Evolutionary conservation across 2,888 invertebrate species (phyloP).

Genomic region (Barypeithes pellucidus): DNA sequence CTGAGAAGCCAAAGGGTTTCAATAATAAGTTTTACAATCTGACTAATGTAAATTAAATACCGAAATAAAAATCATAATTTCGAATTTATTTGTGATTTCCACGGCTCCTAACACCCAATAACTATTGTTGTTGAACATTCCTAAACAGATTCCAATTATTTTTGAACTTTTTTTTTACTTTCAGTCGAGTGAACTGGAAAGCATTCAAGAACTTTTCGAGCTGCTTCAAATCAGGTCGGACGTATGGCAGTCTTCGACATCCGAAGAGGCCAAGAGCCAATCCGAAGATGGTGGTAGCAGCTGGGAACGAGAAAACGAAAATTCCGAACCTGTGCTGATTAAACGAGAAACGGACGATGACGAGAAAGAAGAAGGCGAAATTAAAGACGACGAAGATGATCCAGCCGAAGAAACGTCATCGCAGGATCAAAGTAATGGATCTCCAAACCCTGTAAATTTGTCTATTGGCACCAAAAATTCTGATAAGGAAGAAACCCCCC

Average conservation of each 20-base stretch:
- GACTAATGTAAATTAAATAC: too few relatives aligned
- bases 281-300: constrained; percentile 68
- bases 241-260: constrained; percentile 76
- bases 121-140: too few relatives aligned
- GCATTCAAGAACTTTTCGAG: constrained; percentile 87
- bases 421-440: constrained; percentile 79
- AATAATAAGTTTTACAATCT: too few relatives aligned
- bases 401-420: constrained; percentile 67
- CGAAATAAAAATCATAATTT: too few relatives aligned
- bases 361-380: constrained; percentile 73
- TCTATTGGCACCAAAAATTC: constrained; percentile 77
- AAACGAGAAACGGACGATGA: constrained; percentile 68
- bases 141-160: neutral
- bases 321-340: constrained; percentile 59
- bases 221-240: constrained; percentile 90
- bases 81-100: too few relatives aligned
- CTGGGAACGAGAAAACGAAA: constrained; percentile 70
- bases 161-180: constrained; percentile 62
- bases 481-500: constrained; percentile 64
- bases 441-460: constrained; percentile 88
- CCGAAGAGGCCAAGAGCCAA: constrained; percentile 65
- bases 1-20: too few relatives aligned
- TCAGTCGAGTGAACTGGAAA: constrained; percentile 86
- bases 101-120: too few relatives aligned
- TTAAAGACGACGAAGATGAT: constrained; percentile 70